Evolutionary conservation across 2,113 vertebrate genomes (phyloP), one percentile per base, ranked within the genome.

Genomic region (Mola mola): DNA sequence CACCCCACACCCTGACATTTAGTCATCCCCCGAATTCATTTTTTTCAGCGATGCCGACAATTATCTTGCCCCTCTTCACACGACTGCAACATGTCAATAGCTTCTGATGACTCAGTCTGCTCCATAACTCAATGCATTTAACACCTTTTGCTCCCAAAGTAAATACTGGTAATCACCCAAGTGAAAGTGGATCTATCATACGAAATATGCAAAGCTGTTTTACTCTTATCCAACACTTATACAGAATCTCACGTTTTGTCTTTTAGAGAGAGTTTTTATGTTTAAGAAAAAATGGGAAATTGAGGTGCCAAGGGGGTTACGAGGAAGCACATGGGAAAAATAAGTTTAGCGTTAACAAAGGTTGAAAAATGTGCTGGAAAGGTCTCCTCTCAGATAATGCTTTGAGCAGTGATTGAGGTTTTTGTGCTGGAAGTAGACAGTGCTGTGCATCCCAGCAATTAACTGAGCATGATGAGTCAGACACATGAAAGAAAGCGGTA

Each of bases 1-100:
- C 69, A 72, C 82, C 75, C 68, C 52, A 72, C 44, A 69, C 82
- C 82, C 75, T 89, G 88, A 87, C 87, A 88, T 89, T 87, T 85
- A 83, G 40, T 78, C 19, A 11, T 81, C 74, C 77, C 70, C 61
- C 16, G 64, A 83, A 81, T 78, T 62, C 74, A 73, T 7, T n/a
- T 46, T 63, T 67, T 43, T 67, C 75, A 76, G 37, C 31, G 81
- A 85, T 79, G 79, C 67, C 83, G 50, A 56, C 85, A 79, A 75
- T 79, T 83, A 78, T 74, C 72, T 16, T 11, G 52, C 79, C 47
- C 62, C 66, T 67, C 79, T 81, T 70, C 66, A 67, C 50, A 21
- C 44, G 48, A 52, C 66, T 68, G 48, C 69, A 41, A 53, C 26
- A 44, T 75, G 85, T 79, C 67, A 65, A 21, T 63, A 71, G 59